These are phyloP conservation scores for Semaprochilodus insignis DNA, from an alignment of 2,797 vertebrate species.

Conservation along the genomic window DNA sequence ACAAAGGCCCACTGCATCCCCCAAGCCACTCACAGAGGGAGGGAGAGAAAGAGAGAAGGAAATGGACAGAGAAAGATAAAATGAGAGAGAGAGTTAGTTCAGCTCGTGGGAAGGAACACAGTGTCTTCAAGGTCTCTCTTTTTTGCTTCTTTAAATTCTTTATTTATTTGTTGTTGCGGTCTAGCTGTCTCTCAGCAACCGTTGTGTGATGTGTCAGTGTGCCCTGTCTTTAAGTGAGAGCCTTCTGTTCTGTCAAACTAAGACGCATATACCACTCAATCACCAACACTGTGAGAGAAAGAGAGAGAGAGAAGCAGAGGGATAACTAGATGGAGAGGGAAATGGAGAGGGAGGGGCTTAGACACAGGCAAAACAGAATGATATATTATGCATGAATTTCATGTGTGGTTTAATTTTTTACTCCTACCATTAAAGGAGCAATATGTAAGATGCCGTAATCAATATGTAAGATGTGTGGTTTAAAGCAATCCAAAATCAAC, in stretches of 20 bases:
- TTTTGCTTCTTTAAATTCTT: constrained; percentile 40
- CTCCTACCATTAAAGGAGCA: no score
- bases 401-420: not conserved
- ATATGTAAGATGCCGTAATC: no score
- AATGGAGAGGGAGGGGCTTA: not conserved
- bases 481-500: no score
- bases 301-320: not conserved
- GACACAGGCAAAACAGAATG: not conserved
- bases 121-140: constrained; percentile 43
- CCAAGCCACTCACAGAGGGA: constrained; percentile 31
- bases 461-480: no score
- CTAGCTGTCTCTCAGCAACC: constrained; percentile 50
- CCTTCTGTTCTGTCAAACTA: constrained; percentile 36
- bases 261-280: not conserved
- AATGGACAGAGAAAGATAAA: constrained; percentile 1
- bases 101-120: constrained; percentile 43
- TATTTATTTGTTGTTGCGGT: constrained; percentile 44
- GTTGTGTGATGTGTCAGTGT: constrained; percentile 45
- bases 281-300: not conserved
- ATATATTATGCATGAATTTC: not conserved
- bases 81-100: constrained; percentile 14
- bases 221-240: constrained; percentile 40
- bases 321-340: not conserved
- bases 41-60: not conserved
- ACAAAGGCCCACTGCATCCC: constrained; percentile 31